Conservation (phyloP, 2,888 invertebrate genomes). For the Philereme vetulata region DNA sequence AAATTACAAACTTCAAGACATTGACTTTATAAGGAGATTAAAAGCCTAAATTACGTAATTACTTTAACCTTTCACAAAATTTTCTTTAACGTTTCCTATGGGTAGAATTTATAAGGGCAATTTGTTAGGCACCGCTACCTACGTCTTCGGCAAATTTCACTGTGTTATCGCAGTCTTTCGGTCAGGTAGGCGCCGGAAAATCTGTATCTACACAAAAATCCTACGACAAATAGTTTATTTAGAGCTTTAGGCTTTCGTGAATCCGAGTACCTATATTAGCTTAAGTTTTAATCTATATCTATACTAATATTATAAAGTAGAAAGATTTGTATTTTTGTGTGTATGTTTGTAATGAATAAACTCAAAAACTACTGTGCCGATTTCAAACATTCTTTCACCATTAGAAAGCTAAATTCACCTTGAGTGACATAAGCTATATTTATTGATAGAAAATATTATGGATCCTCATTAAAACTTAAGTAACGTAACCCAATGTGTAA, state of each 20-base stretch:
- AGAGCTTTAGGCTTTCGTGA: conserved; percentile 28
- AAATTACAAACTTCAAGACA: conserved; percentile 51
- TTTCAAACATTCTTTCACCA: too few relatives aligned
- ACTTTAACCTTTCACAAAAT: conserved; percentile 49
- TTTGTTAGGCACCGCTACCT: conserved; percentile 42
- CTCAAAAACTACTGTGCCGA: too few relatives aligned
- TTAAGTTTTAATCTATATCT: too few relatives aligned
- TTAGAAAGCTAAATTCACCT: too few relatives aligned
- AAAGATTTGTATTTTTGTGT: too few relatives aligned
- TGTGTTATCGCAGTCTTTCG: conserved; percentile 30
- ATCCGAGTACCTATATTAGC: conserved; percentile 37
- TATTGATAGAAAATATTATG: too few relatives aligned
- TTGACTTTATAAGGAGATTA: conserved; percentile 51
- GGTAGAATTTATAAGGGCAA: conserved; percentile 41
- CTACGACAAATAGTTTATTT: conserved; percentile 30
- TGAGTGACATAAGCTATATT: too few relatives aligned
- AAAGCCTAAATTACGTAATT: conserved; percentile 54
- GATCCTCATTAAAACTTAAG: too few relatives aligned
- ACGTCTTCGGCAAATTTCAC: conserved; percentile 34
- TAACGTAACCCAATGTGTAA: too few relatives aligned
- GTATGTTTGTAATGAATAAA: too few relatives aligned
- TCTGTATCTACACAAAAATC: conserved; percentile 27
- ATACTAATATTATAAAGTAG: too few relatives aligned
- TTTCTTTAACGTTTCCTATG: conserved; percentile 43
- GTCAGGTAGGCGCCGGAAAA: conserved; percentile 29